phyloP scores from a whole-genome alignment of 1,140 invertebrate genomes.

The Trachelipus rathkii region DNA sequence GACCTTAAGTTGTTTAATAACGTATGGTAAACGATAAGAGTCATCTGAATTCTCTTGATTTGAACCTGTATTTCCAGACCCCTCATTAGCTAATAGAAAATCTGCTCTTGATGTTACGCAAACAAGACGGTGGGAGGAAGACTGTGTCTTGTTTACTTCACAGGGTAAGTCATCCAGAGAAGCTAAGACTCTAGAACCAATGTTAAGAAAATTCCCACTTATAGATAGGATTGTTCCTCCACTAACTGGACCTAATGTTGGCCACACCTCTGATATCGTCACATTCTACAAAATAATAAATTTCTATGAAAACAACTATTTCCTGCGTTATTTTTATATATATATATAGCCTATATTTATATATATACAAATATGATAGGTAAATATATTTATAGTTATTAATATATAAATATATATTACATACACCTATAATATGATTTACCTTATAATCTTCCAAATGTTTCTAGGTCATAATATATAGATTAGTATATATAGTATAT shows the following conservation, averaged over 20 bases:
- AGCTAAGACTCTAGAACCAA: constrained; percentile 81
- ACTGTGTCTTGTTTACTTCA: constrained; percentile 64
- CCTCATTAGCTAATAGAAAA: constrained; percentile 77
- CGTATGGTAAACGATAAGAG: constrained; percentile 12
- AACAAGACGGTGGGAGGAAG: constrained; percentile 44
- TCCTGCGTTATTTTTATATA: too few relatives aligned
- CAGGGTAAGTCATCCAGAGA: constrained; percentile 84
- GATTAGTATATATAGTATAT: too few relatives aligned
- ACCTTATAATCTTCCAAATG: too few relatives aligned
- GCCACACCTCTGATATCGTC: constrained; percentile 71
- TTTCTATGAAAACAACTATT: neutral
- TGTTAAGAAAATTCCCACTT: constrained; percentile 84
- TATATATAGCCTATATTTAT: neutral
- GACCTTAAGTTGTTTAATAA: constrained; percentile 50
- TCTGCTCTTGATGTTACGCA: constrained; percentile 79
- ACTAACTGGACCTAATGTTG: constrained; percentile 80
- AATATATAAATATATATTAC: too few relatives aligned
- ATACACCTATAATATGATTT: too few relatives aligned
- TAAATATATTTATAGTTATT: neutral
- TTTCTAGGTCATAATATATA: too few relatives aligned
- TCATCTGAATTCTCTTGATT: constrained; percentile 25
- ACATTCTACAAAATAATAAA: constrained; percentile 57
- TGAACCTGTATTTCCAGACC: constrained; percentile 42
- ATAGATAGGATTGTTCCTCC: constrained; percentile 90
- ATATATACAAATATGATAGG: neutral